Percentiles rank a stretch among this genome's conserved stretches.
These are phyloP conservation scores for Ophion ellenae DNA, from an alignment of 2,888 invertebrate species.

Conservation along the genomic window DNA sequence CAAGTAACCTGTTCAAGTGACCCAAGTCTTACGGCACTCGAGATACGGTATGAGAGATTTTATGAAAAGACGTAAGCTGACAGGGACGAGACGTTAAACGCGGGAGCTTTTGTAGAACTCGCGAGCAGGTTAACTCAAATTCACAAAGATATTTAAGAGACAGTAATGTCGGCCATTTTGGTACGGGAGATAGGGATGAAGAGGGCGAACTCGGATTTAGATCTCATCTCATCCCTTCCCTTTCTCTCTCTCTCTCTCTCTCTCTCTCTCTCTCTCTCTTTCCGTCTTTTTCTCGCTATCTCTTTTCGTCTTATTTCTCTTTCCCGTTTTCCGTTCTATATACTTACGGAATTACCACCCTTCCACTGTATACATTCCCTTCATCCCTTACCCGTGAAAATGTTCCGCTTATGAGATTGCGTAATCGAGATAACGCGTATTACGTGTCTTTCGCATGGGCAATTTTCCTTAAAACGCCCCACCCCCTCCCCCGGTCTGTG, in stretches of 20 bases:
- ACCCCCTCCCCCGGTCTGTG: background rate
- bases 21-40: no score
- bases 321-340: background rate
- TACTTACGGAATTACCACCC: conserved; percentile 21
- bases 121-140: conserved; percentile 20
- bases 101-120: background rate
- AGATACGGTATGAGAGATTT: background rate
- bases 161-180: conserved; percentile 36
- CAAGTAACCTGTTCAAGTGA: no score
- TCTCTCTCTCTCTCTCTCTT: conserved; percentile 4
- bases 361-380: background rate
- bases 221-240: conserved; percentile 21
- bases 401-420: conserved; percentile 35
- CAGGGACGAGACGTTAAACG: conserved; percentile 6
- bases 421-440: conserved; percentile 50
- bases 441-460: conserved; percentile 51
- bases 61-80: conserved; percentile 5
- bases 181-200: conserved; percentile 5
- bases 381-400: conserved; percentile 1
- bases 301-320: background rate
- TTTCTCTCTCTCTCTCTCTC: background rate
- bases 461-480: conserved; percentile 29
- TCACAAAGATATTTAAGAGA: conserved; percentile 22
- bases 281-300: background rate
- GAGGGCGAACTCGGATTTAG: conserved; percentile 24